phyloP scores from a whole-genome alignment of 2,113 vertebrate species.

The Vanacampus margaritifer region DNA sequence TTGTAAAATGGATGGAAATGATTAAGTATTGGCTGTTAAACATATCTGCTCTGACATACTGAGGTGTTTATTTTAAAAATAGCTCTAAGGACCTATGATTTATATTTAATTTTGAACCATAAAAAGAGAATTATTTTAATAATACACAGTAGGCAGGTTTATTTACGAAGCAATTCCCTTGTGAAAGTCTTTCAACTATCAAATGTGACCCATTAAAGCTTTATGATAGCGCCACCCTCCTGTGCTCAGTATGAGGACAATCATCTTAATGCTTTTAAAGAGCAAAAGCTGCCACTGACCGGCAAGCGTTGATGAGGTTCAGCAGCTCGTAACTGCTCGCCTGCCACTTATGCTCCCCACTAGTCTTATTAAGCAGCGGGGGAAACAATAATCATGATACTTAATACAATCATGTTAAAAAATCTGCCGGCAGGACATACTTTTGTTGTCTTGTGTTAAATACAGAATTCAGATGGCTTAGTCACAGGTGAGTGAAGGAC shows the following conservation, averaged over 20 bases:
- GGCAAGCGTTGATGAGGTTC: conserved; percentile 1
- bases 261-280: conserved; percentile 6
- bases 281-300: not conserved
- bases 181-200: conserved; percentile 17
- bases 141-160: not conserved
- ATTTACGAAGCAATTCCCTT: conserved; percentile 14
- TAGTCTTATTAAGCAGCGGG: conserved; percentile 16
- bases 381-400: conserved; percentile 2
- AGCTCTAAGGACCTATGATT: not conserved
- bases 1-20: not conserved
- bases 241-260: conserved; percentile 8
- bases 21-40: too few relatives aligned
- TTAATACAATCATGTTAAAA: conserved; percentile 15
- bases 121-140: not conserved
- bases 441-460: conserved; percentile 34
- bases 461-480: conserved; percentile 45
- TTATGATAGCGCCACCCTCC: not conserved
- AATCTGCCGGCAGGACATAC: not conserved
- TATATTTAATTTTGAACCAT: not conserved
- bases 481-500: conserved; percentile 45
- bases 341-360: conserved; percentile 1
- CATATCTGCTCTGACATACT: not conserved
- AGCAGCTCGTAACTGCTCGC: conserved; percentile 7
- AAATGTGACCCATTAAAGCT: conserved; percentile 6
- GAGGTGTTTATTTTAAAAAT: not conserved